Conservation (phyloP, 2,888 invertebrate genomes). For the Gari tellinella region DNA sequence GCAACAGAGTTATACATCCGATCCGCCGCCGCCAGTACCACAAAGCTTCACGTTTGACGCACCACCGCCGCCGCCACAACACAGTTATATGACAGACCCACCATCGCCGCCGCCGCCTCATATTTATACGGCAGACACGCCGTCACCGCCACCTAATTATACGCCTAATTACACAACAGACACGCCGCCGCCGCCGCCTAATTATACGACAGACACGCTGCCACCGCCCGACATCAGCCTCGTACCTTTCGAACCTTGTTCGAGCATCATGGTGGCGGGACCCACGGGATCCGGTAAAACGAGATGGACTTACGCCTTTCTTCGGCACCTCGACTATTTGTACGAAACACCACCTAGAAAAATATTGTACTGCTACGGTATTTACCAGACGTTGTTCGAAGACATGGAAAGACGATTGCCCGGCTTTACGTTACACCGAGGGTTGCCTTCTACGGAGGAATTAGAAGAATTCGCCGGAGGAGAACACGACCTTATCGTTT, state of each 20-base stretch:
- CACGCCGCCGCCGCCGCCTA: not conserved
- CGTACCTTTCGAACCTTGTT: constrained; percentile 33
- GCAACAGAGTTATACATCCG: constrained; percentile 6
- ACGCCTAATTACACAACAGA: not conserved
- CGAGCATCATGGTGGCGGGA: constrained; percentile 30
- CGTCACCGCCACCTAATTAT: not conserved
- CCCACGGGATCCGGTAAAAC: constrained; percentile 39
- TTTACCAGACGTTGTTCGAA: constrained; percentile 17
- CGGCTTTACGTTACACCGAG: constrained; percentile 11
- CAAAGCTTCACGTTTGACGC: not conserved
- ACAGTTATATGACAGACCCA: constrained; percentile 14
- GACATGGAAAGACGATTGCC: constrained; percentile 21
- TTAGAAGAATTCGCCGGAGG: constrained; percentile 14
- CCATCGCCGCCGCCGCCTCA: constrained; percentile 14
- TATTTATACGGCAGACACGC: not conserved
- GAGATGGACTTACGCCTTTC: constrained; percentile 15
- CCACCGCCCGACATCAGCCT: not conserved
- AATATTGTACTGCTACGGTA: constrained; percentile 25
- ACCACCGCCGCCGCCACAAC: constrained; percentile 10
- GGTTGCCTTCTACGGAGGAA: constrained; percentile 10
- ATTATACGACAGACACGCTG: not conserved
- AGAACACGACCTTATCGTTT: constrained; percentile 6
- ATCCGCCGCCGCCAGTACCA: constrained; percentile 8
- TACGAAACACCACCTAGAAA: constrained; percentile 13
- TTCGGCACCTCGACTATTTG: constrained; percentile 18